Evolutionary conservation across 2,888 invertebrate genomes (phyloP).

Genomic region (Eulithis testata): DNA sequence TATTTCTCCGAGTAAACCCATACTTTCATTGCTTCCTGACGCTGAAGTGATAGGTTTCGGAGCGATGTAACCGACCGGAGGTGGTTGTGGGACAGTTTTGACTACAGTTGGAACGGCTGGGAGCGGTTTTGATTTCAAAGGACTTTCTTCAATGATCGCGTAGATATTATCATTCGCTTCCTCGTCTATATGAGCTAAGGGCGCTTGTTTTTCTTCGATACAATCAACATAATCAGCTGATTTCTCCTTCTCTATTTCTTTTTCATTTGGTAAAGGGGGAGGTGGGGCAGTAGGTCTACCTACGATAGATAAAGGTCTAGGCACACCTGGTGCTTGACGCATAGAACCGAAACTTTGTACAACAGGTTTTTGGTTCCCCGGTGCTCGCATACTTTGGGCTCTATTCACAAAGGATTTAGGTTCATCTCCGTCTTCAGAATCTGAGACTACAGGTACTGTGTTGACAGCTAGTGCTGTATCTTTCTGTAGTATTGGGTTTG

Average conservation of each 20-base stretch:
- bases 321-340: conserved; percentile 87
- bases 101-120: conserved; percentile 67
- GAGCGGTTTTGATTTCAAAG: conserved; percentile 77
- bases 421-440: conserved; percentile 80
- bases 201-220: conserved; percentile 86
- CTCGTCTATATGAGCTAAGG: conserved; percentile 86
- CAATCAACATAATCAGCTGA: conserved; percentile 91
- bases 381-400: conserved; percentile 92
- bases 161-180: conserved; percentile 91
- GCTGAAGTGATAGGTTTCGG: conserved; percentile 72
- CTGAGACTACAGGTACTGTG: conserved; percentile 85
- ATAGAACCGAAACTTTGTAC: conserved; percentile 93
- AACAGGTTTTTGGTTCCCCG: conserved; percentile 81
- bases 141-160: conserved; percentile 93
- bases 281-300: conserved; percentile 90
- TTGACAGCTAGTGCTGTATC: conserved; percentile 86
- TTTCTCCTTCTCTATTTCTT: conserved; percentile 59
- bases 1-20: conserved; percentile 93
- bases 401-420: conserved; percentile 87
- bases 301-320: conserved; percentile 90
- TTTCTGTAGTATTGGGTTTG: conserved; percentile 91
- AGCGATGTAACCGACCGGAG: conserved; percentile 78
- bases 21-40: conserved; percentile 86
- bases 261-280: conserved; percentile 86
- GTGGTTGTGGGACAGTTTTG: conserved; percentile 66